Evolutionary conservation across 2,113 vertebrate species (phyloP).

Genomic region (Oriolus oriolus): DNA sequence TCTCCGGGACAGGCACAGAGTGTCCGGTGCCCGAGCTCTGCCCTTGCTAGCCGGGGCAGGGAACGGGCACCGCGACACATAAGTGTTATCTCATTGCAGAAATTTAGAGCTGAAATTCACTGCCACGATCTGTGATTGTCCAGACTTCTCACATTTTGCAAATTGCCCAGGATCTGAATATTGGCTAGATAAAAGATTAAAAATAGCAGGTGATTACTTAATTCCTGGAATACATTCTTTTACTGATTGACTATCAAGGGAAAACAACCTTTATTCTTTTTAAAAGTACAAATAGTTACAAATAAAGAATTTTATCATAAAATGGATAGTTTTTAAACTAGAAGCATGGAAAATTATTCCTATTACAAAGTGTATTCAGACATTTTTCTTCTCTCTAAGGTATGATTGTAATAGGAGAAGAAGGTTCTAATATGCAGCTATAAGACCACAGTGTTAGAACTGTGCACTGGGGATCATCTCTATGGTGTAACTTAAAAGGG

Average conservation of each 20-base stretch:
- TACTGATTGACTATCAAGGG: not conserved
- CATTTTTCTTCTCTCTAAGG: not conserved
- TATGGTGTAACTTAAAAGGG: not conserved
- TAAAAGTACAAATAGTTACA: not conserved
- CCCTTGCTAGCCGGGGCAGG: too few relatives aligned
- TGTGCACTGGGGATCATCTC: not conserved
- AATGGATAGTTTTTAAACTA: not conserved
- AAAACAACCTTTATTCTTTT: not conserved
- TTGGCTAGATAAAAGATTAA: not conserved
- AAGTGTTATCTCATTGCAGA: not conserved
- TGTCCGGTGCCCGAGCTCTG: too few relatives aligned
- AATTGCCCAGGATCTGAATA: not conserved
- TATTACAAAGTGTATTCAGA: not conserved
- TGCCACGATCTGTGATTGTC: not conserved
- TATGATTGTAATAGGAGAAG: not conserved
- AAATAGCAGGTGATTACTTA: conserved; percentile 18
- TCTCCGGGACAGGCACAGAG: too few relatives aligned
- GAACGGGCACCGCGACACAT: too few relatives aligned
- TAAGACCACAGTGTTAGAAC: not conserved
- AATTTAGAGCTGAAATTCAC: not conserved
- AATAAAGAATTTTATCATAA: not conserved
- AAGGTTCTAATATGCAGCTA: not conserved
- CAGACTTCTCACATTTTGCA: not conserved
- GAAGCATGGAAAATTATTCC: not conserved
- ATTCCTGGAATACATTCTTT: not conserved